Evolutionary conservation across 2,888 invertebrate genomes (phyloP), one percentile per base, ranked within the genome.

Genomic region (Drosophila meridiana): DNA sequence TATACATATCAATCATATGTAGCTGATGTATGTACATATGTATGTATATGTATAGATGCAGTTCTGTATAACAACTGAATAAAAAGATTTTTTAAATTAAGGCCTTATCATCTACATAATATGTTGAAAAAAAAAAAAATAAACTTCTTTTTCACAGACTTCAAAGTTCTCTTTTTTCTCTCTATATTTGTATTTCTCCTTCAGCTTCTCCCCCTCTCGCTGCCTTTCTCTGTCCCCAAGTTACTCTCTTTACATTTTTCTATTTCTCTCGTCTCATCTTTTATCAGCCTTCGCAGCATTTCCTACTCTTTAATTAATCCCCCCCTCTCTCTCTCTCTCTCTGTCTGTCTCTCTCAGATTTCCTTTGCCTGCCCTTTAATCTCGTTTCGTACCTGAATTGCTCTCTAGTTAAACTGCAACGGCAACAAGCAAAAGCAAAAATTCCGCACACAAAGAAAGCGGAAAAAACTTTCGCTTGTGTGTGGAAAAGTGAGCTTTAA

Each of bases 401-500:
- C 20, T n/a, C n/a, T 34, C 50, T 32, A 14, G 4, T 50, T 50
- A 13, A 47, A 28, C 30, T 47, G 14, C 26, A 47, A 13, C 28
- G 13, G 7, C 30, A 50, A 50, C n/a, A n/a, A 32, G 45, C n/a
- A 13, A 6, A 13, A 50, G 14, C n/a, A 1, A 8, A 30, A 48
- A 48, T 30, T 28, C 48, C 8, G 9, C 14, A 11, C 48, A 48
- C 34, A 13, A 20, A 20, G 7, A 2, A 26, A 36, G 5, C 0
- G 9, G 11, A 5, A 20, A 42, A 30, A 42, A 36, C 53, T 55
- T 55, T 55, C 53, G 53, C 53, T 38, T 55, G 53, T 34, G 53
- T 34, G 1, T 14, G 28, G 7, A 5, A 38, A 48, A n/a, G 36
- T 8, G 59, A 50, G 20, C 40, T 26, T 26, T 40, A 40, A 50